phyloP scores from a whole-genome alignment of 1,140 invertebrate species.

The Cheumatopsyche charites region DNA sequence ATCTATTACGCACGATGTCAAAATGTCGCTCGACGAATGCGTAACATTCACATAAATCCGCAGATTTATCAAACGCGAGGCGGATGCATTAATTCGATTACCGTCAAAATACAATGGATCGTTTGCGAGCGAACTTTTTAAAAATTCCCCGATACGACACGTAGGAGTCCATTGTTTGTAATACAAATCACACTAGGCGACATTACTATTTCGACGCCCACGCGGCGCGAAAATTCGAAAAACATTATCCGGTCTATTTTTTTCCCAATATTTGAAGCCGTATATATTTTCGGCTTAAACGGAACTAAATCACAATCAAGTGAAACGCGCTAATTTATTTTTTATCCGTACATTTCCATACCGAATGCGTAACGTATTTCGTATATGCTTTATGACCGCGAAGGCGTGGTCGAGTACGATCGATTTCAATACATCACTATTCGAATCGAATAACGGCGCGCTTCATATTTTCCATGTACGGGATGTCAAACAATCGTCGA shows the following conservation, averaged over 20 bases:
- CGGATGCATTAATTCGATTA: slow-evolving; percentile 19
- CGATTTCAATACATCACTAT: neutral
- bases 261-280: neutral
- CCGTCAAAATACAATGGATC: slow-evolving; percentile 17
- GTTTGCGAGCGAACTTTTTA: slow-evolving; percentile 3
- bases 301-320: slow-evolving; percentile 17
- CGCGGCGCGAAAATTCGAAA: slow-evolving; percentile 11
- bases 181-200: slow-evolving; percentile 19
- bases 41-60: slow-evolving; percentile 10
- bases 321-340: too few species aligned
- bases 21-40: slow-evolving; percentile 8
- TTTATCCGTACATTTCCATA: neutral
- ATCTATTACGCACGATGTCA: neutral
- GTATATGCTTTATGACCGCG: neutral
- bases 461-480: neutral
- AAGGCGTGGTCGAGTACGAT: neutral
- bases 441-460: neutral
- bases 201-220: slow-evolving; percentile 14
- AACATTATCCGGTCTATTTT: neutral
- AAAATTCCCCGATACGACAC: slow-evolving; percentile 14
- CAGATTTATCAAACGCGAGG: neutral
- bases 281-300: neutral
- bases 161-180: slow-evolving; percentile 23
- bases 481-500: slow-evolving; percentile 4
- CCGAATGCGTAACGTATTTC: slow-evolving; percentile 5